Base-by-base conservation (phyloP, 2,113 vertebrate genomes). In the Mastomys coucha region DNA sequence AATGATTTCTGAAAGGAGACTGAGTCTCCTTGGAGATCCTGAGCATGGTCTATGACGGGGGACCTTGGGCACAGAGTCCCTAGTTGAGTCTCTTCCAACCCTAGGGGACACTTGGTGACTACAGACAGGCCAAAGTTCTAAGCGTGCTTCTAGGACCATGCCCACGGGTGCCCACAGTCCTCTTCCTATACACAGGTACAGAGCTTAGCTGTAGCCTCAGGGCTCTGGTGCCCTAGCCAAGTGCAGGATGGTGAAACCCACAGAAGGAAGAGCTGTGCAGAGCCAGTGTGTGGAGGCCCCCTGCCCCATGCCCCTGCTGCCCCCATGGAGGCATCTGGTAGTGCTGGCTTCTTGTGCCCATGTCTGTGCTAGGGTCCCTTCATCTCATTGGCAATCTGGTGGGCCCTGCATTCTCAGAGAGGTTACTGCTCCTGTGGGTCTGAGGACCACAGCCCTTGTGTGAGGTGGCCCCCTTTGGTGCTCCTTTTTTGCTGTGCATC, bases 81-180 rank as follows among this genome's bases (percentile, higher is more conserved):
- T 70, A 49, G 9, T 75, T 56, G 0, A 22, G 22, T 24, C 16
- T 19, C 31, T 26, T 1, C 9, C 0, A 5, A 1, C 10, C 22
- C 4, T 1, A 20, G 56, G 24, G n/a, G 77, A 10, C 19, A 0
- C 36, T 2, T 60, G 88, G 78, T 4, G 82, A 45, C 22, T 1
- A 16, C 2, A 14, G 16, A 0, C 0, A 8, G 51, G 19, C 12
- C 0, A 5, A 81, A 63, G 70, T 24, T 36, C 9, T 16, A 16
- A 33, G 31, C 0, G 1, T 53, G 5, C 58, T 13, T 63, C 85
- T 45, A 20, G 6, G 45, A 9, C 22, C 42, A 14, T 16, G 2
- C 17, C 0, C 5, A 6, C 10, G 7, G 0, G 16, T 10, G 0
- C 8, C 22, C 5, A 0, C 7, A 9, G 5, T 16, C 11, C n/a